These are phyloP conservation scores for Alethe castanea DNA, from an alignment of 2,113 vertebrate species.

Conservation along the genomic window DNA sequence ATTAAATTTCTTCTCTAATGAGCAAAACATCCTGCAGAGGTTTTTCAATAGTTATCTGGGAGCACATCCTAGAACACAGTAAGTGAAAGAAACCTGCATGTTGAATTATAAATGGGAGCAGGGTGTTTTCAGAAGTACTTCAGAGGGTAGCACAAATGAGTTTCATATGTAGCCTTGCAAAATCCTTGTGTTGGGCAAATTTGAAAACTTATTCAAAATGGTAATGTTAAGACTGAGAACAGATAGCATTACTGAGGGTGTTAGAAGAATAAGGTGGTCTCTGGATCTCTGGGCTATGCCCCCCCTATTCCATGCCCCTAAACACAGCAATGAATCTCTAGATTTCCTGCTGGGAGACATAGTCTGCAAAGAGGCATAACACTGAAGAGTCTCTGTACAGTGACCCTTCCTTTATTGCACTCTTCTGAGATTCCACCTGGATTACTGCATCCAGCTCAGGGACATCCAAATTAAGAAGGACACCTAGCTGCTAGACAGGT, in stretches of 20 bases:
- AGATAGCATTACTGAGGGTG: background rate
- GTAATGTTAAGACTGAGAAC: background rate
- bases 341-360: background rate
- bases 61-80: background rate
- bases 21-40: constrained; percentile 14
- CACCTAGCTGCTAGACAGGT: accelerated
- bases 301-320: background rate
- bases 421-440: background rate
- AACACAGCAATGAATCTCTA: background rate
- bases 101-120: constrained; percentile 4
- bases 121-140: background rate
- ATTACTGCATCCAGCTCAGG: background rate
- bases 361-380: background rate
- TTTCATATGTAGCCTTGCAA: background rate
- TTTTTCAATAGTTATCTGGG: background rate
- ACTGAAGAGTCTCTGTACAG: background rate
- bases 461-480: background rate
- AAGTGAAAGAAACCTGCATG: background rate
- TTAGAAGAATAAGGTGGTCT: background rate
- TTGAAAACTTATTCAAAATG: background rate
- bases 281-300: background rate
- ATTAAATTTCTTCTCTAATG: constrained; percentile 23
- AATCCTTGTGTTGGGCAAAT: background rate
- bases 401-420: background rate
- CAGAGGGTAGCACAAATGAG: background rate